These are phyloP conservation scores for cattle (Bos taurus) DNA, from an alignment of 2,113 vertebrate species.

Conservation along the genomic window DNA sequence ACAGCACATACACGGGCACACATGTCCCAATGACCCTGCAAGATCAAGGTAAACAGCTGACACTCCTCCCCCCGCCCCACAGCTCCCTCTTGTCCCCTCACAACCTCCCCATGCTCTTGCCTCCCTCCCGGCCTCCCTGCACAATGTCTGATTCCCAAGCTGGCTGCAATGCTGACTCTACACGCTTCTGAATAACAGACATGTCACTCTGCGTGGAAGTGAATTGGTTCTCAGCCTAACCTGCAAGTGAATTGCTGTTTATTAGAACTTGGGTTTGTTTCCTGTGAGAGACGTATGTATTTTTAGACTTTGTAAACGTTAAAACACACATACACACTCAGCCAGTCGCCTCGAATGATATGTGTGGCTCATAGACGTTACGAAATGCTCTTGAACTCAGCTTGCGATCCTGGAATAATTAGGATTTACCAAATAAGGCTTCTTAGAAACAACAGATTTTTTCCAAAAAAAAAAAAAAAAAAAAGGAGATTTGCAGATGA, in stretches of 20 bases:
- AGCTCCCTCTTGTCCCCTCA: background rate
- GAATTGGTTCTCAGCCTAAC: slow-evolving; percentile 73
- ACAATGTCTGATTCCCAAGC: slow-evolving; percentile 76
- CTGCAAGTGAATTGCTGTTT: slow-evolving; percentile 69
- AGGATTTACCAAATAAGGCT: slow-evolving; percentile 62
- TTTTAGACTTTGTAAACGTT: slow-evolving; percentile 73
- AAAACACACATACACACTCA: slow-evolving; percentile 59
- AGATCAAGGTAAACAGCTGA: slow-evolving; percentile 53
- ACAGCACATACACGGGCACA: background rate
- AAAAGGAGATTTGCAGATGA: background rate
- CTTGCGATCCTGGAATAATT: slow-evolving; percentile 60
- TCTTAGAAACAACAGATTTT: slow-evolving; percentile 61
- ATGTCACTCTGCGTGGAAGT: slow-evolving; percentile 71
- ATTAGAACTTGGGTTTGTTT: slow-evolving; percentile 75
- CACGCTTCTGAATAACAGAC: slow-evolving; percentile 75
- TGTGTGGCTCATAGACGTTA: slow-evolving; percentile 74
- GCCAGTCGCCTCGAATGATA: slow-evolving; percentile 34
- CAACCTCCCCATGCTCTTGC: slow-evolving; percentile 27
- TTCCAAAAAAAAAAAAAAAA: background rate
- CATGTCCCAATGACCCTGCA: slow-evolving; percentile 27
- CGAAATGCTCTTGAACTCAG: slow-evolving; percentile 79
- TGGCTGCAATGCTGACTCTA: slow-evolving; percentile 73
- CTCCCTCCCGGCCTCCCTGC: slow-evolving; percentile 35
- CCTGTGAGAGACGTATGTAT: slow-evolving; percentile 72
- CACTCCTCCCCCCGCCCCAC: background rate